phyloP scores from a whole-genome alignment of 2,888 invertebrate genomes.

The Anthrax anthrax region DNA sequence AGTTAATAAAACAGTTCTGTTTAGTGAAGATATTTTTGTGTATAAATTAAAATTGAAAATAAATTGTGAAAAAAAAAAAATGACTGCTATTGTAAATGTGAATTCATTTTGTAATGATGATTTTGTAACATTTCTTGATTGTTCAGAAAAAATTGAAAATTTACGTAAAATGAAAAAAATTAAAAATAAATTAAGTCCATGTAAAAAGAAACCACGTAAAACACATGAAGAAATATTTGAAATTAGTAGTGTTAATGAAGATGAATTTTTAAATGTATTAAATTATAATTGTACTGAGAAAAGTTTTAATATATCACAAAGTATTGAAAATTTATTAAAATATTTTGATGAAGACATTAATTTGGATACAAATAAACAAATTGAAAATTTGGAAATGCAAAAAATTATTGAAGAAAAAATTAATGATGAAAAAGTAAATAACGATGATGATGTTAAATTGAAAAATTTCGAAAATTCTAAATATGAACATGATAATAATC shows the following conservation, averaged over 20 bases:
- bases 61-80: background rate
- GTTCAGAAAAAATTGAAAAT: constrained; percentile 23
- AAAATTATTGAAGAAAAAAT: constrained; percentile 11
- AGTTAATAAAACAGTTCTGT: no score
- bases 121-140: constrained; percentile 19
- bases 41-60: background rate
- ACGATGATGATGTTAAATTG: background rate
- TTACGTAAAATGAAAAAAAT: background rate
- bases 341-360: constrained; percentile 26
- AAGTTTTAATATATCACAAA: constrained; percentile 17
- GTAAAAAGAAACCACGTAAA: constrained; percentile 5
- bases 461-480: no score
- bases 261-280: constrained; percentile 20
- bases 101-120: constrained; percentile 22
- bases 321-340: constrained; percentile 22
- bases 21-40: background rate
- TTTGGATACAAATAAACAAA: constrained; percentile 1
- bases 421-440: background rate
- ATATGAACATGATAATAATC: no score
- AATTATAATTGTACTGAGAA: constrained; percentile 12
- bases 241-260: constrained; percentile 20
- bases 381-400: constrained; percentile 20
- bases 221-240: constrained; percentile 25
- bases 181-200: background rate
- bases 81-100: constrained; percentile 17